Percentiles rank a stretch among this genome's conserved stretches.
Evolutionary conservation across 2,888 invertebrate species (phyloP).

Genomic region (Malthinus seriepunctatus): DNA sequence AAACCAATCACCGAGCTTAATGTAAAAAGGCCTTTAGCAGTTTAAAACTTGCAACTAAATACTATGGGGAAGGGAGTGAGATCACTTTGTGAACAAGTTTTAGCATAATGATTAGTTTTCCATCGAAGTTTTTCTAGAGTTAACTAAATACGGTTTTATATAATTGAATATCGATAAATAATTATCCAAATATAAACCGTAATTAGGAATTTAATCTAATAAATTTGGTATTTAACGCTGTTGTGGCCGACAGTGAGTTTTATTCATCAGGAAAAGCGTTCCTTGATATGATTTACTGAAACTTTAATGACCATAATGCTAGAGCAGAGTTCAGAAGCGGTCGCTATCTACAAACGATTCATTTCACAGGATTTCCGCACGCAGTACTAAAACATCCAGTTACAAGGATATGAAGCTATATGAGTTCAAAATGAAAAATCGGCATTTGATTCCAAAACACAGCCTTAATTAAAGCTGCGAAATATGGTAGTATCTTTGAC

Average conservation of each 20-base stretch:
- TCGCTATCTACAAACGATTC: slow-evolving; percentile 21
- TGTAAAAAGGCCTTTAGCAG: no score
- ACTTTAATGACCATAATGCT: slow-evolving; percentile 22
- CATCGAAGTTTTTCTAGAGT: no score
- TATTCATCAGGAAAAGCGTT: slow-evolving; percentile 17
- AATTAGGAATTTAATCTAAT: slow-evolving; percentile 1
- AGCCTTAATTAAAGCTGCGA: neutral
- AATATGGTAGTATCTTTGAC: neutral
- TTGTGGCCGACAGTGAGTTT: slow-evolving; percentile 14
- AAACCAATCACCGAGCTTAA: no score
- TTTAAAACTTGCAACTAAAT: no score
- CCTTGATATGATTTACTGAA: slow-evolving; percentile 20
- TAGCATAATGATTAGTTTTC: no score
- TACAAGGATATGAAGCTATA: slow-evolving; percentile 11
- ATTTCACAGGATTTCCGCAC: slow-evolving; percentile 20
- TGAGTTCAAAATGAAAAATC: neutral
- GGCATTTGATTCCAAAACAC: neutral
- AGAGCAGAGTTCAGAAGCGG: slow-evolving; percentile 14
- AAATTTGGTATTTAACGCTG: slow-evolving; percentile 11
- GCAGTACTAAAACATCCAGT: slow-evolving; percentile 15
- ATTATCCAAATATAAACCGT: no score
- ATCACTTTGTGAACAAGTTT: no score
- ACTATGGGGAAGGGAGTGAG: no score
- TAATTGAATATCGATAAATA: no score
- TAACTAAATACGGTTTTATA: no score